Evolutionary conservation across 1,140 invertebrate species (phyloP).

Genomic region (Telenomus remus): DNA sequence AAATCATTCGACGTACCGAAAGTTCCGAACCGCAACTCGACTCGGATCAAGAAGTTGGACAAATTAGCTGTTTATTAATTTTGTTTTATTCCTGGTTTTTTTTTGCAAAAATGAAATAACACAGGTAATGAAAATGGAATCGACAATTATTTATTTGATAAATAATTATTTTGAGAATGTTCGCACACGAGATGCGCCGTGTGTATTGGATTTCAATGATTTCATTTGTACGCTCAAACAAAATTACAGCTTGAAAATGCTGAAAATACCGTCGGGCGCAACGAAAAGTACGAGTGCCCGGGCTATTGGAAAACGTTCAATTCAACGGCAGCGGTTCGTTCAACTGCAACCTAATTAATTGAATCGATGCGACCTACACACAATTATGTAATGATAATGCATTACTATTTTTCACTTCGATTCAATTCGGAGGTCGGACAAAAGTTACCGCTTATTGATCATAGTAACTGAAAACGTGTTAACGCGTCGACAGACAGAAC

Average conservation of each 20-base stretch:
- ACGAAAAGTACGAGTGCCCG: constrained; percentile 10
- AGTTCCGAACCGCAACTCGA: too few species aligned
- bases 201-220: too few species aligned
- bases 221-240: neutral
- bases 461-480: neutral
- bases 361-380: constrained; percentile 31
- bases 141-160: too few species aligned
- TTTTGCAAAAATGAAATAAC: too few species aligned
- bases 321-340: neutral
- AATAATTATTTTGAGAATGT: too few species aligned
- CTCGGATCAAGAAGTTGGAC: too few species aligned
- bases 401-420: constrained; percentile 29
- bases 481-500: constrained; percentile 9
- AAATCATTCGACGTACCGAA: neutral
- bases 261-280: neutral
- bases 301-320: constrained; percentile 32
- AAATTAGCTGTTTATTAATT: too few species aligned
- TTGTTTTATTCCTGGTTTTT: too few species aligned
- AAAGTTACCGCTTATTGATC: constrained; percentile 18
- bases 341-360: constrained; percentile 28
- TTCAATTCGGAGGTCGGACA: constrained; percentile 10
- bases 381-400: constrained; percentile 31
- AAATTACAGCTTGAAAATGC: neutral
- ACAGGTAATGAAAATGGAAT: too few species aligned
- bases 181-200: too few species aligned